Conservation (phyloP, 2,797 vertebrate genomes). For the Crocodylus rhombifer region DNA sequence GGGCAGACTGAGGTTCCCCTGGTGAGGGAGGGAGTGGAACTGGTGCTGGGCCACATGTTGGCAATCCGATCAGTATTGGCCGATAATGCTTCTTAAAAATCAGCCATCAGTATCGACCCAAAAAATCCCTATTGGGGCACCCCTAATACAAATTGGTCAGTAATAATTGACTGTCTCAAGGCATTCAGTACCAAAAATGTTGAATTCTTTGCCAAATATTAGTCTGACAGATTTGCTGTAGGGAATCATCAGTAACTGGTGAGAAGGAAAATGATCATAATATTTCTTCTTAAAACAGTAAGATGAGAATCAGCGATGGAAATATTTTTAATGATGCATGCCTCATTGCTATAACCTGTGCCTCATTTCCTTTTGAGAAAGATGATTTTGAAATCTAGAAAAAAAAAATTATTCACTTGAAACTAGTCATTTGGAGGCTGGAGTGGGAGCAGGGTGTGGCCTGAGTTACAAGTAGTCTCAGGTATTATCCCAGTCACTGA, state of each 20-base stretch:
- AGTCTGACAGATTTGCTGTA: not conserved
- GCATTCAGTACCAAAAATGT: not conserved
- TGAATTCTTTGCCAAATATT: not conserved
- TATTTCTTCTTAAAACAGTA: not conserved
- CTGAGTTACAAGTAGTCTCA: not conserved
- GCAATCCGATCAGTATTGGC: too few relatives aligned
- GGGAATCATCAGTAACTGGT: not conserved
- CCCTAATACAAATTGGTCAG: too few relatives aligned
- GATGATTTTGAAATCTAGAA: not conserved
- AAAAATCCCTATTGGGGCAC: too few relatives aligned
- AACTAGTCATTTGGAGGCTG: not conserved
- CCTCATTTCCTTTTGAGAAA: not conserved
- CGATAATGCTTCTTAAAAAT: too few relatives aligned
- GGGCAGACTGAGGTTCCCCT: too few relatives aligned
- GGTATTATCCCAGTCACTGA: not conserved
- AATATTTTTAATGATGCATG: not conserved
- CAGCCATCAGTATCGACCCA: too few relatives aligned
- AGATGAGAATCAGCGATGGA: not conserved
- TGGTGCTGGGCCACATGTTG: too few relatives aligned
- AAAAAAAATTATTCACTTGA: not conserved
- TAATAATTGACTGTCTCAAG: not conserved
- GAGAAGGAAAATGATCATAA: not conserved
- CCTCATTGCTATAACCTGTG: not conserved
- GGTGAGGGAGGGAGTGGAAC: too few relatives aligned
- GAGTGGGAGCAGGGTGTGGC: too few relatives aligned